phyloP scores from a whole-genome alignment of 92 coral and sea anemone species.

The Paragorgia papillata region DNA sequence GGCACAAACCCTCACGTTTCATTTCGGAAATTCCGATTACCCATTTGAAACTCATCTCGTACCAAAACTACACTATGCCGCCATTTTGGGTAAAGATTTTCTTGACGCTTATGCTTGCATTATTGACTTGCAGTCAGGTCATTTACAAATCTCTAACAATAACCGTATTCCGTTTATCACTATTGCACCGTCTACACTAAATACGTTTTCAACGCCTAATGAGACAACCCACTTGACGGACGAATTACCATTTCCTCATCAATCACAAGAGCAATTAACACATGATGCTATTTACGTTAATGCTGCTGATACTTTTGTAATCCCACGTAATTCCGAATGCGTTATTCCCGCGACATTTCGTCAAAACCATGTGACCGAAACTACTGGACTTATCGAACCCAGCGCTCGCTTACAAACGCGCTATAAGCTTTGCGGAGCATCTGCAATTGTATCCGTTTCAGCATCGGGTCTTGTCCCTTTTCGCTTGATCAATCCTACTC shows the following conservation, averaged over 20 bases:
- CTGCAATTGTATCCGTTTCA: conserved; percentile 42
- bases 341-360: conserved; percentile 41
- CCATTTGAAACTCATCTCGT: conserved; percentile 45
- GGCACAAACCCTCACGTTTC: conserved; percentile 26
- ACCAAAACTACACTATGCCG: conserved; percentile 51
- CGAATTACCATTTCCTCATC: background rate
- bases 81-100: conserved; percentile 66
- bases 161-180: background rate
- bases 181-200: background rate
- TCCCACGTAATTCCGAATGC: conserved; percentile 48
- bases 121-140: conserved; percentile 38
- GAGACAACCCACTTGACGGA: background rate
- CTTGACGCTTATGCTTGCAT: conserved; percentile 52
- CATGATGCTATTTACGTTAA: conserved; percentile 17
- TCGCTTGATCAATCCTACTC: conserved; percentile 48
- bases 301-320: conserved; percentile 43
- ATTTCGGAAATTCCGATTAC: conserved; percentile 40
- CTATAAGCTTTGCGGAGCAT: conserved; percentile 37
- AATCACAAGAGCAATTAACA: background rate
- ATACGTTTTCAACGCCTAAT: background rate
- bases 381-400: conserved; percentile 39
- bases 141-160: conserved; percentile 9
- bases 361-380: conserved; percentile 10
- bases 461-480: conserved; percentile 44
- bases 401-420: conserved; percentile 29